Base-by-base conservation (phyloP, 1,140 invertebrate genomes). In the Schmidtea mediterranea region DNA sequence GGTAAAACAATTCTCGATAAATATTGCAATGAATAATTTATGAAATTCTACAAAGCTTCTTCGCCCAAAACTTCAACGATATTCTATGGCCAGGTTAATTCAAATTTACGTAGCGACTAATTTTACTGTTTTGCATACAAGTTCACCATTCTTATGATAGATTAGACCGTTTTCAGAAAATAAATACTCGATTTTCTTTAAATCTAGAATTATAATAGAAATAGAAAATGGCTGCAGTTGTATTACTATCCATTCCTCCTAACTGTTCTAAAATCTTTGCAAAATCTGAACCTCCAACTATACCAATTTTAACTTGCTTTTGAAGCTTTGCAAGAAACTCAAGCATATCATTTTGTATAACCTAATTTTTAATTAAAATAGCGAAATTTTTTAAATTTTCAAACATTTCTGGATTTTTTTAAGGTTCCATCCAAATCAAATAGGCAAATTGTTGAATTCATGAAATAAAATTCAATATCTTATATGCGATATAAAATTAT, bases 401-500 rank as follows among this genome's bases (percentile, higher is more conserved):
- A 52, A 64, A 75, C 75, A 70, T 81, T 74, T 57, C 83, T 72
- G 2, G 87, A 74, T 52, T 72, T 68, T 1, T 87, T 97, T 2
- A 97, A 62, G 0, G 90, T 97, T 19, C 90, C 90, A 68, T 97
- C 90, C 15, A 97, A 80, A 70, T 97, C 90, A 62, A 97, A 97
- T 2, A 97, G 65, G 53, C 62, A 62, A 46, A 72, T 59, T 19
- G 59, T 63, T 21, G 45, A 19, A 21, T 13, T 21, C 15, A 45
- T 19, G n/a, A n/a, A n/a, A n/a, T n/a, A n/a, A n/a, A n/a, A n/a
- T n/a, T n/a, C n/a, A n/a, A n/a, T n/a, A n/a, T n/a, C n/a, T n/a
- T n/a, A n/a, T n/a, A n/a, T n/a, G n/a, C n/a, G n/a, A n/a, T n/a
- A n/a, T n/a, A n/a, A n/a, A n/a, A n/a, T n/a, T n/a, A n/a, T n/a